Percentiles rank a stretch among this genome's conserved stretches.
These are phyloP conservation scores for Thalassarche chlororhynchos DNA, from an alignment of 2,113 vertebrate species.

Conservation along the genomic window DNA sequence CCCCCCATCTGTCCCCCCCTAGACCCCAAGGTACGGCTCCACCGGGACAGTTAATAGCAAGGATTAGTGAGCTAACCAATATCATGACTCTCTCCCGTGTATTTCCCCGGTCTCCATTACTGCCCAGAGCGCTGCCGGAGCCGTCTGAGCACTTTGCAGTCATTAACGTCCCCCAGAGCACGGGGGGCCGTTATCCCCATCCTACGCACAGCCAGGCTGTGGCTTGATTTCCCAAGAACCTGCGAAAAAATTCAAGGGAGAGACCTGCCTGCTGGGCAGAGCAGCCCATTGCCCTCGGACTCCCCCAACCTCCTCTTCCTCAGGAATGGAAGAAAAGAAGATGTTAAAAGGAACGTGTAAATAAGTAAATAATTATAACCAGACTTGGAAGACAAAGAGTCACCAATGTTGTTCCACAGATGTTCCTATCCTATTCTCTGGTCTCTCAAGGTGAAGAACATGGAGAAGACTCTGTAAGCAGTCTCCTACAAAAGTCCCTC, in stretches of 20 bases:
- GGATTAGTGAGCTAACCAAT: background rate
- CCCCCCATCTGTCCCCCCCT: background rate
- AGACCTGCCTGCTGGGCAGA: background rate
- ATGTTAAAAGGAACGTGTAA: background rate
- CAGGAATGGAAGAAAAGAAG: background rate
- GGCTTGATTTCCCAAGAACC: background rate
- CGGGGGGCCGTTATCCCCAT: background rate
- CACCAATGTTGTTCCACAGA: accelerated
- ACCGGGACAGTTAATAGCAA: background rate
- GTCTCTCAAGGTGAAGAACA: background rate
- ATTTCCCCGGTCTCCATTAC: background rate
- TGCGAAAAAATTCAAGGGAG: background rate
- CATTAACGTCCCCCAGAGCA: background rate
- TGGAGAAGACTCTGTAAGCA: background rate
- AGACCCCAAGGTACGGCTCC: background rate
- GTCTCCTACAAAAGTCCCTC: background rate
- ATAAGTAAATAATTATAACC: background rate
- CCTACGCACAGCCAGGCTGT: background rate
- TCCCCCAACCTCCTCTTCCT: background rate
- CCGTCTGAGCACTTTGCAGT: background rate
- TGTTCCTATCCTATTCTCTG: background rate
- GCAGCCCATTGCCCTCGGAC: accelerated
- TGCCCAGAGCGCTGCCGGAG: background rate
- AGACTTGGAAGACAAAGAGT: background rate
- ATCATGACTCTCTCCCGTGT: background rate